Evolutionary conservation across 2,113 vertebrate species (phyloP).

Genomic region (Leucopsar rothschildi): DNA sequence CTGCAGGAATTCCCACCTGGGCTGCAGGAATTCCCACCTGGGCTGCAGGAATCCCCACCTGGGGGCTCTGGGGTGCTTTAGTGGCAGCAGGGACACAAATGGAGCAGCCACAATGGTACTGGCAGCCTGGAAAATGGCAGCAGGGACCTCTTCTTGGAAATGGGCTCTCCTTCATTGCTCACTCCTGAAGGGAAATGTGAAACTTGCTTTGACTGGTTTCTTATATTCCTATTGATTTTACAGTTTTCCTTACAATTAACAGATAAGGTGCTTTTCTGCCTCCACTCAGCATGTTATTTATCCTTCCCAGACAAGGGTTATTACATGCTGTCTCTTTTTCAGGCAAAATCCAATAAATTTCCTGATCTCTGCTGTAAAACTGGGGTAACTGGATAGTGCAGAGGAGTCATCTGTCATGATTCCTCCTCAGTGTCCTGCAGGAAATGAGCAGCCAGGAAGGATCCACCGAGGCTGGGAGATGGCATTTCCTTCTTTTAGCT

Average conservation of each 20-base stretch:
- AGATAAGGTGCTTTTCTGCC: background rate
- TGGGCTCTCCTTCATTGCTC: rapidly evolving
- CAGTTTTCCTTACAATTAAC: constrained; percentile 6
- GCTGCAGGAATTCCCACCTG: background rate
- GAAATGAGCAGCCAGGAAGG: constrained; percentile 22
- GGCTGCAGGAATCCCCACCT: background rate
- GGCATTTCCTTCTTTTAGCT: background rate
- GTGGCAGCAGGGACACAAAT: background rate
- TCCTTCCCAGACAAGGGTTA: constrained; percentile 36
- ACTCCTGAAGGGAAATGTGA: background rate
- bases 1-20: background rate
- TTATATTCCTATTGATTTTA: background rate
- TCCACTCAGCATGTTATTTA: constrained; percentile 3
- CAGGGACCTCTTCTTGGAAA: background rate
- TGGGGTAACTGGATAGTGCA: constrained; percentile 5
- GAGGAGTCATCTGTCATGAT: constrained; percentile 46
- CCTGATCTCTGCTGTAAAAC: constrained; percentile 26
- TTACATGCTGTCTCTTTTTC: constrained; percentile 33
- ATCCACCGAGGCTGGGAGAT: background rate
- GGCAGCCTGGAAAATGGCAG: rapidly evolving
- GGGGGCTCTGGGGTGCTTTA: background rate
- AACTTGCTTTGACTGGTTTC: background rate
- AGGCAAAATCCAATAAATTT: constrained; percentile 55
- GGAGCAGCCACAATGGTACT: rapidly evolving
- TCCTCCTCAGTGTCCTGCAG: constrained; percentile 19